Conservation (phyloP, 2,113 vertebrate species). For the Rhodinocichla rosea region DNA sequence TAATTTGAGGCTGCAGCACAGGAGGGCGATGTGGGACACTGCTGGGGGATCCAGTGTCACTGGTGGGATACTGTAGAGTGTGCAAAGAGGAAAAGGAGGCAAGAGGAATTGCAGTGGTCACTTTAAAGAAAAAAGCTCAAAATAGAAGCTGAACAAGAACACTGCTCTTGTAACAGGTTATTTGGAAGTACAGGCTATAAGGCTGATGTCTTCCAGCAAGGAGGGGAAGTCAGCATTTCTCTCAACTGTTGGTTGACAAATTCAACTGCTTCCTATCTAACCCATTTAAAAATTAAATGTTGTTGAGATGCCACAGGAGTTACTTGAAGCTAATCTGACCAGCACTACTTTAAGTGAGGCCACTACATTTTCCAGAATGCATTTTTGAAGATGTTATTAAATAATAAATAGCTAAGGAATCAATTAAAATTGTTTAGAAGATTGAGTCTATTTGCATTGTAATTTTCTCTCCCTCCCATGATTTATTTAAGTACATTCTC, state of each 20-base stretch:
- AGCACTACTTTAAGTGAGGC: neutral
- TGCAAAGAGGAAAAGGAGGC: neutral
- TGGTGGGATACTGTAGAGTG: neutral
- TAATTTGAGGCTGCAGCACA: neutral
- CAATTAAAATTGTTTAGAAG: constrained; percentile 33
- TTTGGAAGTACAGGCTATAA: neutral
- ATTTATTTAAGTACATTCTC: neutral
- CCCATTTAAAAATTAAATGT: neutral
- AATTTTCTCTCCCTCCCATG: neutral
- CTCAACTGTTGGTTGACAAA: neutral
- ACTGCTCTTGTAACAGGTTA: neutral
- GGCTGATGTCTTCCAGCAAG: neutral
- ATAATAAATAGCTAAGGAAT: neutral
- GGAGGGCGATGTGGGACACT: rapidly evolving
- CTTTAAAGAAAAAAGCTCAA: neutral
- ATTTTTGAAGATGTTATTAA: neutral
- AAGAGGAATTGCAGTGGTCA: neutral
- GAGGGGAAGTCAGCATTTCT: neutral
- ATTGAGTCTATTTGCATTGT: neutral
- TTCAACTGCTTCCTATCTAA: neutral
- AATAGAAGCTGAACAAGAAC: neutral
- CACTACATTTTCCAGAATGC: neutral
- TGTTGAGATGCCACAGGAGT: neutral
- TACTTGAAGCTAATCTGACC: neutral
- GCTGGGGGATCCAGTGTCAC: neutral